Conservation (phyloP, 23 tunicate genomes). For the Styela plicata region DNA sequence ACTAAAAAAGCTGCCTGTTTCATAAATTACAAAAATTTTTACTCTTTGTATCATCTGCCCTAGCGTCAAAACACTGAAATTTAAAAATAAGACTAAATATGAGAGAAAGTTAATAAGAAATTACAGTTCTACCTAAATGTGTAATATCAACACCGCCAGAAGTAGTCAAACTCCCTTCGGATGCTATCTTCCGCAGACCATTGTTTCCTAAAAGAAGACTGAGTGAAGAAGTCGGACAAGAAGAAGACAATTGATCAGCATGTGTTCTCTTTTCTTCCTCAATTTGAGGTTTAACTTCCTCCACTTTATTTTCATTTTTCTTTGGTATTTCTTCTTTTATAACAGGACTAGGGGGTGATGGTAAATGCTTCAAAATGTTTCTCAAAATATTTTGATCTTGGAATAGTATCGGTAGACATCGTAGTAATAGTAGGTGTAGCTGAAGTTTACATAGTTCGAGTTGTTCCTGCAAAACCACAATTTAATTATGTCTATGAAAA, state of each 20-base stretch:
- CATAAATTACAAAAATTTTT: too few species aligned
- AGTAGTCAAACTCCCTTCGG: neutral
- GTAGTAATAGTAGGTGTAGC: slow-evolving; percentile 17
- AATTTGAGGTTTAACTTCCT: neutral
- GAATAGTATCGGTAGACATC: slow-evolving; percentile 39
- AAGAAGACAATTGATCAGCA: neutral
- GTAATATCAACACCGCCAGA: too few species aligned
- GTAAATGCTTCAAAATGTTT: neutral
- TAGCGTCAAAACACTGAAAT: too few species aligned
- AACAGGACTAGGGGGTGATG: neutral
- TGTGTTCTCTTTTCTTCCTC: neutral
- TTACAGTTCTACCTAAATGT: too few species aligned
- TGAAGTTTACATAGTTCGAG: neutral
- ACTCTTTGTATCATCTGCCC: too few species aligned
- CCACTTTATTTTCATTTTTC: neutral
- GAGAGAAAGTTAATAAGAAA: too few species aligned
- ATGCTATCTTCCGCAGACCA: neutral
- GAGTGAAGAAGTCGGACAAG: neutral
- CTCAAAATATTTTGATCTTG: slow-evolving; percentile 28
- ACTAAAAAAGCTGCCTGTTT: too few species aligned
- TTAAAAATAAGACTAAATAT: too few species aligned
- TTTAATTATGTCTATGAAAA: too few species aligned
- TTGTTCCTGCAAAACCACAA: slow-evolving; percentile 9
- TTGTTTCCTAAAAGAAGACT: neutral
- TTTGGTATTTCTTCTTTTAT: neutral